Conservation (phyloP, 2,797 vertebrate species). For the Pangasius mekongensis region DNA sequence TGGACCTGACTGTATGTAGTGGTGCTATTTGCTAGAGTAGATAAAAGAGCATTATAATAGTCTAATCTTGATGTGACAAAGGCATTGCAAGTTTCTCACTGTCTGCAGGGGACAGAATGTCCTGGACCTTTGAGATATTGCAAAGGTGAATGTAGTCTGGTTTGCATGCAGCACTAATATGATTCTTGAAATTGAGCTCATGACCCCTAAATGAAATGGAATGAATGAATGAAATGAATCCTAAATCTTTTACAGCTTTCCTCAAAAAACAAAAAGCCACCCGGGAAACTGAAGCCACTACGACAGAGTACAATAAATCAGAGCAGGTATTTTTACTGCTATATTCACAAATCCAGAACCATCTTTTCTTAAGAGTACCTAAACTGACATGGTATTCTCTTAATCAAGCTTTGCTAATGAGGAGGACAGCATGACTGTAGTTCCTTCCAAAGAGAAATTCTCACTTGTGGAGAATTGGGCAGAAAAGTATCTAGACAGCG, state of each 20-base stretch:
- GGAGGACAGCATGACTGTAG: conserved; percentile 47
- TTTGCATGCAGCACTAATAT: neutral
- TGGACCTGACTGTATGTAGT: neutral
- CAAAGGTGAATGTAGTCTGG: neutral
- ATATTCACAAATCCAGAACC: neutral
- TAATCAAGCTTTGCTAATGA: conserved; percentile 58
- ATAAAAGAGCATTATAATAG: neutral
- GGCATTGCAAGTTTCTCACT: neutral
- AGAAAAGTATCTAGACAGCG: conserved; percentile 77
- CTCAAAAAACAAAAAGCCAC: conserved; percentile 63
- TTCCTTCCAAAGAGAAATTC: conserved; percentile 52
- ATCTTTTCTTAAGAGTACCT: conserved; percentile 13
- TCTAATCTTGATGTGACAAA: neutral
- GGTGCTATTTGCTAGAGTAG: neutral
- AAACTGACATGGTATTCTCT: neutral
- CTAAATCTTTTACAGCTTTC: conserved; percentile 61
- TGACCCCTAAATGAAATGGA: neutral
- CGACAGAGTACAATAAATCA: conserved; percentile 72
- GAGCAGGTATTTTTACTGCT: conserved; percentile 60
- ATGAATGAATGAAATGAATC: neutral
- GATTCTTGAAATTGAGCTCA: neutral
- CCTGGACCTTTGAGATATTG: neutral
- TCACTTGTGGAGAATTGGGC: conserved; percentile 73
- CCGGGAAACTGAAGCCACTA: conserved; percentile 69
- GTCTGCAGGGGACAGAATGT: neutral